These are phyloP conservation scores for Camelus bactrianus DNA, from an alignment of 2,113 vertebrate species.

Conservation along the genomic window DNA sequence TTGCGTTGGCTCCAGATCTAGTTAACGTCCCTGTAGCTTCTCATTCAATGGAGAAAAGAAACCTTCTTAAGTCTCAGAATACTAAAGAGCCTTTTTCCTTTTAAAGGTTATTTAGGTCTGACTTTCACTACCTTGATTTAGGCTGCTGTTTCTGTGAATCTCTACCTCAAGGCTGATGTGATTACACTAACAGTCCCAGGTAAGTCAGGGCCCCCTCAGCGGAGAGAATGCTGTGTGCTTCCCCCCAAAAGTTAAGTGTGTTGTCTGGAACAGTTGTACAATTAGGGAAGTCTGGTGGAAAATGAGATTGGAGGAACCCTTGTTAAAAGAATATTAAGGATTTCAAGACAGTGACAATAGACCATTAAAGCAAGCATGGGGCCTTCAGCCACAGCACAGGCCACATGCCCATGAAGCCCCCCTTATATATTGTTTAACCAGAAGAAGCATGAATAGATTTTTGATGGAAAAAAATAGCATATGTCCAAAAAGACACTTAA, in stretches of 20 bases:
- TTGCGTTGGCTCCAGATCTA: background rate
- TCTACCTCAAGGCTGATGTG: background rate
- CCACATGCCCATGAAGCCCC: accelerated
- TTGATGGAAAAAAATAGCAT: background rate
- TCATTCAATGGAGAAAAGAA: background rate
- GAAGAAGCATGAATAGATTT: background rate
- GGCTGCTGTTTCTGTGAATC: background rate
- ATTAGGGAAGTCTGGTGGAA: background rate
- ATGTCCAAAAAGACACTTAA: background rate
- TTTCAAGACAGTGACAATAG: background rate
- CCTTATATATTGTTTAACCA: background rate
- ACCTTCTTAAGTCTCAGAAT: background rate
- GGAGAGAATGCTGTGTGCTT: accelerated
- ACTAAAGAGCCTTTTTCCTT: background rate
- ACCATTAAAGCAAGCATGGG: background rate
- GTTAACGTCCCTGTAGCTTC: background rate
- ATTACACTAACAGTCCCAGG: background rate
- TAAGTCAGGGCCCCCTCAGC: background rate
- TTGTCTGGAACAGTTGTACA: background rate
- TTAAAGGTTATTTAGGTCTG: background rate
- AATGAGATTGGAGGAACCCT: background rate
- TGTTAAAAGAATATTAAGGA: background rate
- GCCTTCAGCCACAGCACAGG: accelerated
- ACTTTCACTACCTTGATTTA: background rate
- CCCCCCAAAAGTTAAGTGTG: no score